Conservation (phyloP, 2,113 vertebrate genomes). For the Gymnocephalus cernua region DNA sequence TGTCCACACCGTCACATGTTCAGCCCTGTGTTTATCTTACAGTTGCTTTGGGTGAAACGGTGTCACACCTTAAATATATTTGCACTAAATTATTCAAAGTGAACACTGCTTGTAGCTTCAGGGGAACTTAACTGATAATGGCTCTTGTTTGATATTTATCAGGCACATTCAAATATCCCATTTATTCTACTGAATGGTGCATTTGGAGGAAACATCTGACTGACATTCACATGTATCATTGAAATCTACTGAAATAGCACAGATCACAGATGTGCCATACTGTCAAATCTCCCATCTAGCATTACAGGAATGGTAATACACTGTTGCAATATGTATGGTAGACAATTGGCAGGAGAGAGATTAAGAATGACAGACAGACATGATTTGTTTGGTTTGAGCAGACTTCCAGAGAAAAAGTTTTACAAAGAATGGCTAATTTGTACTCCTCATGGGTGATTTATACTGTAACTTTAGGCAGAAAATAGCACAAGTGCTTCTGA, state of each 20-base stretch:
- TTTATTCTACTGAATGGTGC: not conserved
- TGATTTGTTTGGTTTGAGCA: constrained; percentile 17
- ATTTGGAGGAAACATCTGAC: not conserved
- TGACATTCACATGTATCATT: constrained; percentile 11
- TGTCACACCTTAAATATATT: constrained; percentile 15
- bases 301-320: not conserved
- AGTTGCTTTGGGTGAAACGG: constrained; percentile 6
- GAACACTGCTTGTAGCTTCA: not conserved
- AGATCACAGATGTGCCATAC: not conserved
- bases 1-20: constrained; percentile 45
- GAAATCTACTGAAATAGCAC: not conserved
- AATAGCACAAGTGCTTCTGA: not conserved
- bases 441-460: constrained; percentile 4
- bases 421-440: constrained; percentile 9
- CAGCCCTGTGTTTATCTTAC: constrained; percentile 28
- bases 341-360: not conserved
- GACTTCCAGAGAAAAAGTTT: not conserved
- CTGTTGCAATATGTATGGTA: not conserved
- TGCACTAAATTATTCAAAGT: not conserved
- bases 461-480: constrained; percentile 7
- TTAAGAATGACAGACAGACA: not conserved
- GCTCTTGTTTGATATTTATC: constrained; percentile 2
- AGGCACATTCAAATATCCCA: not conserved
- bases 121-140: not conserved
- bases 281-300: not conserved